phyloP scores from a whole-genome alignment of 2,888 invertebrate genomes.

The Ypsolopha sequella region DNA sequence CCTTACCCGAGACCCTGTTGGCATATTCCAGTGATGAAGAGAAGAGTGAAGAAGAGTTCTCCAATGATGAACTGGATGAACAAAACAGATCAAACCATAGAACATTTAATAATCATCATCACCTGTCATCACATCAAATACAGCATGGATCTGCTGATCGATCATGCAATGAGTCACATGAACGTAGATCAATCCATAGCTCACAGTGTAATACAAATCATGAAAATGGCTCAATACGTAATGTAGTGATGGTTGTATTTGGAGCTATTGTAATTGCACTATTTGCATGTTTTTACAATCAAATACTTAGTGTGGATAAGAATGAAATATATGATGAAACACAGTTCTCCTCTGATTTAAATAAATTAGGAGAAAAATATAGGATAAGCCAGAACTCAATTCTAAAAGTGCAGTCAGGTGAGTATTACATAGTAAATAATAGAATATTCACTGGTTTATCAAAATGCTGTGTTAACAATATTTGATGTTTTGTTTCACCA shows the following conservation, averaged over 20 bases:
- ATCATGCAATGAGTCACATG: background rate
- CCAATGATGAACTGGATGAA: constrained; percentile 5
- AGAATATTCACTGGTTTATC: background rate
- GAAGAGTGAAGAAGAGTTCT: too few relatives aligned
- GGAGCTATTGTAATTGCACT: background rate
- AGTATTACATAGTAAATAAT: constrained; percentile 10
- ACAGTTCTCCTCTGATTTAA: constrained; percentile 38
- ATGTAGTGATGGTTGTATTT: background rate
- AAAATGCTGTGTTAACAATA: constrained; percentile 1
- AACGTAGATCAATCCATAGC: background rate
- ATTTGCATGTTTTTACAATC: background rate
- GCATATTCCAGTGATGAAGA: constrained; percentile 47
- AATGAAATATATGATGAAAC: constrained; percentile 26
- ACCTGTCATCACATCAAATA: too few relatives aligned
- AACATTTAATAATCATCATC: too few relatives aligned
- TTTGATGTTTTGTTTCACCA: constrained; percentile 19
- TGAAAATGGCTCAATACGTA: background rate
- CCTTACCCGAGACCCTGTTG: constrained; percentile 44
- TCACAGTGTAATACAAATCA: background rate
- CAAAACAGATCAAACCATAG: background rate
- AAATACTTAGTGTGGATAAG: background rate
- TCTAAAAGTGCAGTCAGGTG: constrained; percentile 45
- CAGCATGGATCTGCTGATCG: too few relatives aligned
- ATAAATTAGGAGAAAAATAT: constrained; percentile 36
- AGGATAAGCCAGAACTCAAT: constrained; percentile 36